These are phyloP conservation scores for Hylaeus anthracinus DNA, from an alignment of 1,140 invertebrate genomes.

Conservation along the genomic window DNA sequence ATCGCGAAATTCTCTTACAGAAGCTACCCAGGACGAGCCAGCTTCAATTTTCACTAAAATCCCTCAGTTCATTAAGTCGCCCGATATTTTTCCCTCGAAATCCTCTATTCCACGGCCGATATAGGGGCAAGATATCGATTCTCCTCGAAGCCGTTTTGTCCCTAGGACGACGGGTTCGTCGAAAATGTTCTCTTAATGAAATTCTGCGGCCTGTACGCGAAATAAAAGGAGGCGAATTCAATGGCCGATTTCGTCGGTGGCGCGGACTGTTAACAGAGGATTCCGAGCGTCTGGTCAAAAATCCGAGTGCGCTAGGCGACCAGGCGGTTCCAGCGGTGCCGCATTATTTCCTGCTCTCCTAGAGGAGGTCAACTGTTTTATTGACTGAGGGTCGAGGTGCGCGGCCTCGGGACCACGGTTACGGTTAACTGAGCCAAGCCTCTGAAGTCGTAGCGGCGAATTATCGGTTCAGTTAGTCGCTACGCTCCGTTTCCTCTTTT, in stretches of 20 bases:
- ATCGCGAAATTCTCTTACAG: too few species aligned
- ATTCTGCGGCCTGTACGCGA: too few species aligned
- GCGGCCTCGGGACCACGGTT: constrained; percentile 72
- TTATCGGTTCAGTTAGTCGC: constrained; percentile 66
- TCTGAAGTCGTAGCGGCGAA: constrained; percentile 69
- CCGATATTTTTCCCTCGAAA: too few species aligned
- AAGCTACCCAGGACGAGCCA: too few species aligned
- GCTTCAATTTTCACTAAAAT: too few species aligned
- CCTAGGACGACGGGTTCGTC: too few species aligned
- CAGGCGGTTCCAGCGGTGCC: constrained; percentile 29
- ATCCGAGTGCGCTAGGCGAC: constrained; percentile 39
- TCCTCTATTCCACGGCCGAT: too few species aligned
- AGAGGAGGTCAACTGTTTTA: constrained; percentile 73
- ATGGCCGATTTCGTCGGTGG: constrained; percentile 13
- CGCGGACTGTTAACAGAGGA: constrained; percentile 27
- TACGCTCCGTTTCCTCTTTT: constrained; percentile 54
- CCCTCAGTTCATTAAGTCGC: too few species aligned
- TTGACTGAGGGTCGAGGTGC: constrained; percentile 67
- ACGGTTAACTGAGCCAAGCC: constrained; percentile 74
- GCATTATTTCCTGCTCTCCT: constrained; percentile 56
- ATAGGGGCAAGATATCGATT: too few species aligned
- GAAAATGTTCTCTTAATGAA: too few species aligned
- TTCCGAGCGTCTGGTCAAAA: constrained; percentile 46
- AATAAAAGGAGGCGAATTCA: constrained; percentile 11
- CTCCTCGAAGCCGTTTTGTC: background rate